These are phyloP conservation scores for Erinaceus europaeus DNA, from an alignment of 2,113 vertebrate species.

Conservation along the genomic window DNA sequence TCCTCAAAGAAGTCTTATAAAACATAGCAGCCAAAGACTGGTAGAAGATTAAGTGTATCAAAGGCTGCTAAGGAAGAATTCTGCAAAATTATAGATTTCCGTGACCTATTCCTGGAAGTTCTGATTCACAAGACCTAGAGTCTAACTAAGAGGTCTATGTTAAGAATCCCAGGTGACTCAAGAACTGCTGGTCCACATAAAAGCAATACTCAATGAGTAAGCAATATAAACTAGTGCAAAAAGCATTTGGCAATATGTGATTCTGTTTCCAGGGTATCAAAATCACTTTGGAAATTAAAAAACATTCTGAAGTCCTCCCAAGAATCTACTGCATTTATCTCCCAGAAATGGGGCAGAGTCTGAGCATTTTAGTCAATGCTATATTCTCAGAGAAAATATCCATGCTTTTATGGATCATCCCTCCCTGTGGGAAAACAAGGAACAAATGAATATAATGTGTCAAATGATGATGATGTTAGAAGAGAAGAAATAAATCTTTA, in stretches of 20 bases:
- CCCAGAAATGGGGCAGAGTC: neutral
- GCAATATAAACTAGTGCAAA: neutral
- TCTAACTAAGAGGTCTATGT: neutral
- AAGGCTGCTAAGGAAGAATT: neutral
- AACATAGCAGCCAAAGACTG: neutral
- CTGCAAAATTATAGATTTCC: neutral
- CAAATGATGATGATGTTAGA: neutral
- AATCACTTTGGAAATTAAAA: neutral
- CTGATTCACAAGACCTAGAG: conserved; percentile 23
- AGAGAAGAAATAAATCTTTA: neutral
- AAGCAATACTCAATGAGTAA: neutral
- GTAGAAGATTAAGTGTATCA: neutral
- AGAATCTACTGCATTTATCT: neutral
- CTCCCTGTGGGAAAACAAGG: neutral
- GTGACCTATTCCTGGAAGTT: conserved; percentile 7
- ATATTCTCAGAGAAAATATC: neutral
- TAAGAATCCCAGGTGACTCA: conserved; percentile 45
- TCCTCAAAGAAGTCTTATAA: neutral
- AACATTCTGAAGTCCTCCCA: neutral
- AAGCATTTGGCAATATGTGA: neutral
- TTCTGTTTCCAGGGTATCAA: neutral
- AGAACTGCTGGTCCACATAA: neutral
- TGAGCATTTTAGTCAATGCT: neutral
- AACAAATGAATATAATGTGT: neutral
- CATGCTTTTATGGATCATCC: neutral